Percentiles rank a stretch among this genome's conserved stretches.
Evolutionary conservation across 2,797 vertebrate species (phyloP).

Genomic region (Sarcoramphus papa): DNA sequence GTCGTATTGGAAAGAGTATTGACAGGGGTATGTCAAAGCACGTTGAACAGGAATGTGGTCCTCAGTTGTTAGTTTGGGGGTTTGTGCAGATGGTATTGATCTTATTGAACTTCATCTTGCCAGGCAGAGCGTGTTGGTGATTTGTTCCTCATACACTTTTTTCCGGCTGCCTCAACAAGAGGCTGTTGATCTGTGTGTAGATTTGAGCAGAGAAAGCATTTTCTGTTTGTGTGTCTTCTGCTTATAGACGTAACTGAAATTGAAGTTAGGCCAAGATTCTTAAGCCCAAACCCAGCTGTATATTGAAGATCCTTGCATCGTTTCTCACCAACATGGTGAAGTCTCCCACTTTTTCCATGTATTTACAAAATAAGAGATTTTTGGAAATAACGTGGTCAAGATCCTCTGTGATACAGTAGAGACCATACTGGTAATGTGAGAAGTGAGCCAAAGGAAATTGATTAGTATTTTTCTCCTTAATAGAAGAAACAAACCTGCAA

Average conservation of each 20-base stretch:
- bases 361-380: background rate
- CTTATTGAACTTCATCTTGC: background rate
- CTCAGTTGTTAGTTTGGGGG: background rate
- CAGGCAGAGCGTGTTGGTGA: background rate
- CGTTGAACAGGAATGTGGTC: background rate
- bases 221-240: background rate
- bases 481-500: background rate
- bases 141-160: background rate
- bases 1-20: background rate
- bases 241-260: background rate
- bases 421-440: background rate
- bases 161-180: background rate
- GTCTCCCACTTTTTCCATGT: background rate
- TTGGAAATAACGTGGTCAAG: background rate
- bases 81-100: background rate
- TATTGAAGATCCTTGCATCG: background rate
- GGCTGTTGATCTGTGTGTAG: background rate
- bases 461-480: background rate
- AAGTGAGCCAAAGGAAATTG: background rate
- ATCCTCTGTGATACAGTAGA: background rate
- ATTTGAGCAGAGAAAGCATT: background rate
- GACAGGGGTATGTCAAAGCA: background rate
- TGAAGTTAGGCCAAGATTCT: background rate
- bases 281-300: background rate
- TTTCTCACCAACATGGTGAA: background rate